Conservation (phyloP, 2,797 vertebrate species). For the Spinibarbus caldwelli region DNA sequence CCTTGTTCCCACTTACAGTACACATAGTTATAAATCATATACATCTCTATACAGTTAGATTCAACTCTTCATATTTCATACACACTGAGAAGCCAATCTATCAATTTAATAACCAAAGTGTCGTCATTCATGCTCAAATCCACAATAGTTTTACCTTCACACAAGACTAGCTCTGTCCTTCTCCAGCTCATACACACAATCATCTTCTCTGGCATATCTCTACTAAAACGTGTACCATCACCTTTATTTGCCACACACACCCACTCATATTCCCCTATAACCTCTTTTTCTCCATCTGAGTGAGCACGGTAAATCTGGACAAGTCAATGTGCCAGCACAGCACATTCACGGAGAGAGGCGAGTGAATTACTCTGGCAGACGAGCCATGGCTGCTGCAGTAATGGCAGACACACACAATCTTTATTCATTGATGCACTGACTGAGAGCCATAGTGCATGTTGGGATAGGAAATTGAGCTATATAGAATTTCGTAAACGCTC, state of each 20-base stretch:
- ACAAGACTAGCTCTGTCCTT: neutral
- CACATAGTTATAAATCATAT: neutral
- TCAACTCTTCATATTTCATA: neutral
- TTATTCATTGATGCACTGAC: slow-evolving; percentile 43
- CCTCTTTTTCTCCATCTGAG: slow-evolving; percentile 75
- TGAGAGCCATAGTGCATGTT: slow-evolving; percentile 32
- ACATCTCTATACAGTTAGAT: neutral
- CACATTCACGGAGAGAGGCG: slow-evolving; percentile 66
- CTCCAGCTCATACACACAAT: neutral
- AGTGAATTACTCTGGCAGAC: slow-evolving; percentile 61
- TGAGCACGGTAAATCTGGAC: slow-evolving; percentile 78
- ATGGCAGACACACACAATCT: slow-evolving; percentile 48
- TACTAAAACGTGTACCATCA: slow-evolving; percentile 28
- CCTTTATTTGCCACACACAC: slow-evolving; percentile 18
- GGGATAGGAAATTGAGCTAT: slow-evolving; percentile 43
- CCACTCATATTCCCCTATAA: slow-evolving; percentile 53
- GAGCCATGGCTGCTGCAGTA: slow-evolving; percentile 58
- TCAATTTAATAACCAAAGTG: neutral
- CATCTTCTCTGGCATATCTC: slow-evolving; percentile 24
- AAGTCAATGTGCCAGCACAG: slow-evolving; percentile 73
- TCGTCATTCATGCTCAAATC: neutral
- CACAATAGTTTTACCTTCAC: slow-evolving; percentile 30
- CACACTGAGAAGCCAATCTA: neutral
- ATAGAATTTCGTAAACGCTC: slow-evolving; percentile 17
- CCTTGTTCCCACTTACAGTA: neutral